Base-by-base conservation (phyloP, 2,113 vertebrate species). In the Alligator mississippiensis region DNA sequence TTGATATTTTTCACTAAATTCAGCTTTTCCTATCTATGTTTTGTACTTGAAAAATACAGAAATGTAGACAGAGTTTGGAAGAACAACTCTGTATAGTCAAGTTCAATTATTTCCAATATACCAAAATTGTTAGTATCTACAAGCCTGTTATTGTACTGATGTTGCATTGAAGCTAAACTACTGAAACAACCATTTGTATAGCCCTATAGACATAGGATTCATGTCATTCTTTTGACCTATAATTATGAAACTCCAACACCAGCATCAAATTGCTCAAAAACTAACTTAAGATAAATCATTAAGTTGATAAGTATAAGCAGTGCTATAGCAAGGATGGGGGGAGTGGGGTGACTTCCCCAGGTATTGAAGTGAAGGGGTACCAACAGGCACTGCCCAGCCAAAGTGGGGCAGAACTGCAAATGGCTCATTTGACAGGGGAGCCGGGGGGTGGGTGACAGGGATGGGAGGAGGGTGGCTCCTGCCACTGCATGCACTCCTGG, bases 141-240 rank as follows among this genome's bases (percentile, higher is more conserved):
- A 55, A 85, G 18, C 62, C 64, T 68, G 80, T 68, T 70, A 38
- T 6, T 1, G 0, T 34, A 10, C 63, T 70, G 70, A 38, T 27
- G 89, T 61, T 82, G 77, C 75, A 80, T 28, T 27, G 70, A 92
- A 75, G 57, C 90, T 55, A 75, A 91, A 77, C 54, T 64, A 79
- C 30, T 93, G 75, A 83, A 91, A 89, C 78, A 93, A 89, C 91
- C 93, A 93, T 96, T 96, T 96, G 90, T 87, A 70, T 86, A 57
- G 58, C 77, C 88, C 13, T 75, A 89, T 38, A 77, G 93, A 82
- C 88, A 90, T 87, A 96, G 93, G 93, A 95, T 81, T 93, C 92
- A 80, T 93, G 93, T 94, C 95, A 87, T 88, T 93, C 82, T 91
- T 86, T 94, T 94, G 86, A 87, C 90, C 87, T 95, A 91, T 91